A percentile compares a stretch with the other conserved stretches of the same genome.
These are phyloP conservation scores for Gerris lacustris DNA, from an alignment of 2,888 invertebrate genomes.

Conservation along the genomic window DNA sequence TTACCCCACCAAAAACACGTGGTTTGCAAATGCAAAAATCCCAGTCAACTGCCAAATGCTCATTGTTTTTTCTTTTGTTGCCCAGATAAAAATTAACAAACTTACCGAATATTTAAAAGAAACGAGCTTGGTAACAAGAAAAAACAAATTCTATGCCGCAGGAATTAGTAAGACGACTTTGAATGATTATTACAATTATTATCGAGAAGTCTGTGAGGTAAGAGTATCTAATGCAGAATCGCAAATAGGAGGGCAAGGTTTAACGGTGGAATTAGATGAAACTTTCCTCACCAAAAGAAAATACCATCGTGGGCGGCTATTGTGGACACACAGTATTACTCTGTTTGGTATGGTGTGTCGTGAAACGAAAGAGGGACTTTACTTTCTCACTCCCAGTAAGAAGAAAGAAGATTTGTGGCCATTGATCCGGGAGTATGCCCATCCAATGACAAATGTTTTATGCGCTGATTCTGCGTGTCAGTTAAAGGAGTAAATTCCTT, in stretches of 20 bases:
- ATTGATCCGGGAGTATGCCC: not conserved
- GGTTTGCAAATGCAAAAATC: not conserved
- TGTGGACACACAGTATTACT: not conserved
- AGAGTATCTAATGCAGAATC: not conserved
- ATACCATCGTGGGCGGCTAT: not conserved
- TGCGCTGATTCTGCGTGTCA: not conserved
- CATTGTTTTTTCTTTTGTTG: not conserved
- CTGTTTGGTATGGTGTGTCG: not conserved
- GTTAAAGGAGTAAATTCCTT: not conserved
- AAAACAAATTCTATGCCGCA: not conserved
- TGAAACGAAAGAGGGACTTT: not conserved
- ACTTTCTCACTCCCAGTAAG: not conserved
- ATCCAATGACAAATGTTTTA: not conserved
- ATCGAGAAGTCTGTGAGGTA: not conserved
- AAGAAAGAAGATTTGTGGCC: not conserved
- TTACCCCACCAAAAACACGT: not conserved
- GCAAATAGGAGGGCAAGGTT: not conserved
- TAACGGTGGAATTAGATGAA: not conserved
- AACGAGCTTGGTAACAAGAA: not conserved
- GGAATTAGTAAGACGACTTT: not conserved
- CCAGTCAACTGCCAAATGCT: not conserved
- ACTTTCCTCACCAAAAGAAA: not conserved
- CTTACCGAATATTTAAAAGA: not conserved
- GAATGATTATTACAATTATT: not conserved
- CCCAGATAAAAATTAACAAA: not conserved